Percentiles rank a stretch among this genome's conserved stretches.
Evolutionary conservation across 2,888 invertebrate genomes (phyloP).

Genomic region (Hirtodrosophila histrioides): DNA sequence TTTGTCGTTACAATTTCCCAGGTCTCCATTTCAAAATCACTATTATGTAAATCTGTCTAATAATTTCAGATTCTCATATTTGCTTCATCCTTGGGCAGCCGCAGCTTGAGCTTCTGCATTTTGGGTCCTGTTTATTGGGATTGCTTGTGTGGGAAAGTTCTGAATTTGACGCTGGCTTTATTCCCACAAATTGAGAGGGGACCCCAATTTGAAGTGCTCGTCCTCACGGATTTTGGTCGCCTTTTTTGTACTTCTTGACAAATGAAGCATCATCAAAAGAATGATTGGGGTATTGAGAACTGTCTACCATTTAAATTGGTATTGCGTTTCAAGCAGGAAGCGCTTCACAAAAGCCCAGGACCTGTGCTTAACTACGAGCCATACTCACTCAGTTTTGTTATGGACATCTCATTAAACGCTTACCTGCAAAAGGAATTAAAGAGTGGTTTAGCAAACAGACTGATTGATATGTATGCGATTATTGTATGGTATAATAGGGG

Average conservation of each 20-base stretch:
- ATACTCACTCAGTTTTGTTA: conserved; percentile 37
- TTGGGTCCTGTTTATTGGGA: neutral
- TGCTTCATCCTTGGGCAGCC: neutral
- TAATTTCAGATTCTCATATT: conserved; percentile 12
- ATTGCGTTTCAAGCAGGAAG: conserved; percentile 71
- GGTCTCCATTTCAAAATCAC: too few relatives aligned
- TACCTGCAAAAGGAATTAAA: conserved; percentile 58
- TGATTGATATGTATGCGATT: conserved; percentile 40
- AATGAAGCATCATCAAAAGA: conserved; percentile 6
- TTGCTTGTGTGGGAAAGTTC: conserved; percentile 59
- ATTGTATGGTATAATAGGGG: conserved; percentile 33
- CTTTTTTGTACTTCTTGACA: neutral
- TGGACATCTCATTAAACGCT: conserved; percentile 38
- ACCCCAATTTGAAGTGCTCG: conserved; percentile 12
- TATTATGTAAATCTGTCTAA: conserved; percentile 10
- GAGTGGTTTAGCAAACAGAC: conserved; percentile 42
- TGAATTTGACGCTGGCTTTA: conserved; percentile 21
- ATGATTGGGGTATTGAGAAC: conserved; percentile 37
- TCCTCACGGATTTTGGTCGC: neutral
- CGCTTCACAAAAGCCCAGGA: conserved; percentile 48
- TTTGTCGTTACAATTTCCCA: conserved; percentile 18
- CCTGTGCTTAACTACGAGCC: conserved; percentile 5
- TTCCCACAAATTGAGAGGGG: conserved; percentile 37
- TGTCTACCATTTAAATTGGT: conserved; percentile 50
- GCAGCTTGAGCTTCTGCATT: neutral